Conservation (phyloP, 2,797 vertebrate species). For the Echeneis naucrates region DNA sequence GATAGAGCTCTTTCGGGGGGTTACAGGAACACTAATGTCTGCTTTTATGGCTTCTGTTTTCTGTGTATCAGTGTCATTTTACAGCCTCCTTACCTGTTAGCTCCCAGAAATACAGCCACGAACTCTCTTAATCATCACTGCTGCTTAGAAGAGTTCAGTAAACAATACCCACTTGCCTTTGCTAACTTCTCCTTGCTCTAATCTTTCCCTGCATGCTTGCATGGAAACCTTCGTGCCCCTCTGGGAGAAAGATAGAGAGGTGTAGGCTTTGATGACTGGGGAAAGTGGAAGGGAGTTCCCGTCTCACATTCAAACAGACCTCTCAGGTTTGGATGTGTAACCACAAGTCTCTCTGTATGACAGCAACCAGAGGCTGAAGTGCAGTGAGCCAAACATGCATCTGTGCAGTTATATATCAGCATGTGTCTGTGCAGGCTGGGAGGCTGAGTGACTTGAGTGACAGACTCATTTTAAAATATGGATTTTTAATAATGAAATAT, state of each 20-base stretch:
- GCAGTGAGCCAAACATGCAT: constrained; percentile 7
- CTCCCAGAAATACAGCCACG: constrained; percentile 16
- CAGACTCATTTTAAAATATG: neutral
- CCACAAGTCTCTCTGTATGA: constrained; percentile 48
- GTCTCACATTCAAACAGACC: constrained; percentile 47
- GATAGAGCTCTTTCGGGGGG: constrained; percentile 37
- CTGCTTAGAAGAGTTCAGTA: constrained; percentile 42
- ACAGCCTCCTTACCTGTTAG: constrained; percentile 22
- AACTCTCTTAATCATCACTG: constrained; percentile 29
- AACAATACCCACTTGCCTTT: constrained; percentile 38
- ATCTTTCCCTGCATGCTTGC: constrained; percentile 38
- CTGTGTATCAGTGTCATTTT: constrained; percentile 19
- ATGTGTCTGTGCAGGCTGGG: neutral
- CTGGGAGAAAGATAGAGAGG: constrained; percentile 52
- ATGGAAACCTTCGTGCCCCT: constrained; percentile 42
- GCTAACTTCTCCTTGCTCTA: constrained; percentile 34
- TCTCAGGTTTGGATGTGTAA: constrained; percentile 51
- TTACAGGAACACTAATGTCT: constrained; percentile 31
- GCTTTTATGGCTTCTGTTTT: constrained; percentile 25
- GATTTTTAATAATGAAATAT: neutral
- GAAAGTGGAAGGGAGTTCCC: constrained; percentile 12
- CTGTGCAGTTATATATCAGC: neutral
- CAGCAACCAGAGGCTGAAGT: constrained; percentile 40
- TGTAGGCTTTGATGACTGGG: constrained; percentile 61
- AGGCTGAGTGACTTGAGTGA: neutral